phyloP scores from a whole-genome alignment of 35 echinoderm and acorn worm species.

The Apostichopus californicus region DNA sequence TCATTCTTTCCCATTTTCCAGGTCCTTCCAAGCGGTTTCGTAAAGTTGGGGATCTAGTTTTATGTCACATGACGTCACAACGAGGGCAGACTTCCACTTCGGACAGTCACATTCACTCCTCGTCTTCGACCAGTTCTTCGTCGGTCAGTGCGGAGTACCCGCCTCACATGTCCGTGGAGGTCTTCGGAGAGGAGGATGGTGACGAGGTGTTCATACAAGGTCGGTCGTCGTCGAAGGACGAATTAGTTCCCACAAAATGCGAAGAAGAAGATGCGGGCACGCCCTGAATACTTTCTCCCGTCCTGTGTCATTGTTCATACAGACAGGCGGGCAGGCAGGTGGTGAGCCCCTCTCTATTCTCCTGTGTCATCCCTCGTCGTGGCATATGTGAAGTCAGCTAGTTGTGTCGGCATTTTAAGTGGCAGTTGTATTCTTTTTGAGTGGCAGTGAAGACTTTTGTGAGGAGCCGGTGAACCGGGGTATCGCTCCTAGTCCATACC shows the following conservation, averaged over 20 bases:
- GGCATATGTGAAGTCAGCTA: too few relatives aligned
- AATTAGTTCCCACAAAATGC: slow-evolving; percentile 50
- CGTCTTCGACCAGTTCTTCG: slow-evolving; percentile 63
- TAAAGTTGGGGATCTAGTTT: slow-evolving; percentile 75
- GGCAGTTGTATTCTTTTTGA: too few relatives aligned
- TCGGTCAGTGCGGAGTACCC: slow-evolving; percentile 60
- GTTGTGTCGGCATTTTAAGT: too few relatives aligned
- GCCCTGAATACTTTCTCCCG: not conserved
- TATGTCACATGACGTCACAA: slow-evolving; percentile 77
- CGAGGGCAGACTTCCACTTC: slow-evolving; percentile 73
- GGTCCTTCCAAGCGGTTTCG: slow-evolving; percentile 86
- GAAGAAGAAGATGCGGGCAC: not conserved
- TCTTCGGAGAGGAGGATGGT: slow-evolving; percentile 81
- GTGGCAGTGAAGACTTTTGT: too few relatives aligned
- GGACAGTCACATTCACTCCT: slow-evolving; percentile 70
- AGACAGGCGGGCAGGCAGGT: too few relatives aligned
- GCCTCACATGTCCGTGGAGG: slow-evolving; percentile 53
- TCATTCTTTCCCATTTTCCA: slow-evolving; percentile 2
- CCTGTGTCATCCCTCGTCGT: too few relatives aligned
- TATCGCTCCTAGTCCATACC: too few relatives aligned
- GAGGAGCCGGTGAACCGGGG: too few relatives aligned
- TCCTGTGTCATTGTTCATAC: too few relatives aligned
- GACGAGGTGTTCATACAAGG: slow-evolving; percentile 83
- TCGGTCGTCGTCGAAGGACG: slow-evolving; percentile 58
- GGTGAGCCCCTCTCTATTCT: too few relatives aligned